Conservation (phyloP, 2,888 invertebrate species). For the Patella depressa region DNA sequence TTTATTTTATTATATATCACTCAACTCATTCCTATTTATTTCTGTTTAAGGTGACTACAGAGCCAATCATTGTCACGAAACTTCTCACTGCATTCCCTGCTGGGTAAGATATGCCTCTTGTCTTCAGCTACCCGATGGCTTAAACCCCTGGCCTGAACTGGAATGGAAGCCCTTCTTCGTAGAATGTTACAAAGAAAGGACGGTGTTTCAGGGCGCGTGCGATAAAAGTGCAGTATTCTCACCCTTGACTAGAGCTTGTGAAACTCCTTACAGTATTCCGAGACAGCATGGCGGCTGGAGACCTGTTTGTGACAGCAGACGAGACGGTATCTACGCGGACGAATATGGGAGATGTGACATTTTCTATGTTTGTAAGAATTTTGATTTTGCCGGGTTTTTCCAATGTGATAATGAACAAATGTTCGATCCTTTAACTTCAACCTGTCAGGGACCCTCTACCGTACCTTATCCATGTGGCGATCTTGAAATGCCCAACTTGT, state of each 20-base stretch:
- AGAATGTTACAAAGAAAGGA: constrained; percentile 45
- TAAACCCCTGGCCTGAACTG: constrained; percentile 43
- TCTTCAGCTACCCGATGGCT: constrained; percentile 37
- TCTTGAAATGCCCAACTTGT: constrained; percentile 38
- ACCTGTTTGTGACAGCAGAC: constrained; percentile 34
- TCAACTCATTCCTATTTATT: background rate
- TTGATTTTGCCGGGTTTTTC: constrained; percentile 37
- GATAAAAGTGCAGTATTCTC: constrained; percentile 38
- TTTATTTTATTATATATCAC: too few relatives aligned
- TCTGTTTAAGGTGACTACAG: constrained; percentile 44
- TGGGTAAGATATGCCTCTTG: constrained; percentile 47
- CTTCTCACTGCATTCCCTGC: constrained; percentile 49
- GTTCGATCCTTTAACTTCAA: constrained; percentile 36
- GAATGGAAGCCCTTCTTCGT: constrained; percentile 46
- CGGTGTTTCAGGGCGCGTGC: constrained; percentile 40
- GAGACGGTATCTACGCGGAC: constrained; percentile 41
- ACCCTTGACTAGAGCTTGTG: constrained; percentile 40
- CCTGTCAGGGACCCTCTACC: constrained; percentile 32
- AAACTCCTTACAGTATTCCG: constrained; percentile 39
- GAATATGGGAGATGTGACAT: constrained; percentile 41
- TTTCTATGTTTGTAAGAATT: constrained; percentile 36
- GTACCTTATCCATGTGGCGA: constrained; percentile 51
- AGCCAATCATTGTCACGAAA: constrained; percentile 42
- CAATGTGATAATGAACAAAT: constrained; percentile 29
- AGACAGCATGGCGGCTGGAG: constrained; percentile 37